Conservation (phyloP, 2,888 invertebrate genomes). For the Tyria jacobaeae region DNA sequence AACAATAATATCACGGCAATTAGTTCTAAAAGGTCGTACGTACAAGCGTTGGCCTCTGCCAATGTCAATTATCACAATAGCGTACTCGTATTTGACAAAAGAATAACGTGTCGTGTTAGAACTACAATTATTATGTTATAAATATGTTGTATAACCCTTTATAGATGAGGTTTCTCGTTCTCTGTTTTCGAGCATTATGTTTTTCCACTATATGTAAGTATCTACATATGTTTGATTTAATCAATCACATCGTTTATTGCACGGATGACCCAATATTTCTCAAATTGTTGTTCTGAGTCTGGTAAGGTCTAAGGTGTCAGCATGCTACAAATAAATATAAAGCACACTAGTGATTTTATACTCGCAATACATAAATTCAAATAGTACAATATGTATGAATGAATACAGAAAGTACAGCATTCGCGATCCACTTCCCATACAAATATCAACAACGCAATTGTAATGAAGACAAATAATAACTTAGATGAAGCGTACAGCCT, state of each 20-base stretch:
- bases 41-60: constrained; percentile 66
- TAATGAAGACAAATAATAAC: constrained; percentile 46
- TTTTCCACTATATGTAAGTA: too few relatives aligned
- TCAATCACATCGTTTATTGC: too few relatives aligned
- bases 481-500: constrained; percentile 61
- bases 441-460: constrained; percentile 24
- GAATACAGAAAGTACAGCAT: not conserved
- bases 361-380: not conserved
- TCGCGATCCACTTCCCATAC: constrained; percentile 13
- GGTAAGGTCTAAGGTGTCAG: too few relatives aligned
- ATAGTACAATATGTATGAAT: not conserved
- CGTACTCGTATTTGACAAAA: constrained; percentile 49
- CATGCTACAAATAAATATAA: too few relatives aligned
- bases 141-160: constrained; percentile 13
- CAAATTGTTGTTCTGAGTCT: too few relatives aligned
- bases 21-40: constrained; percentile 63
- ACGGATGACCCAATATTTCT: too few relatives aligned
- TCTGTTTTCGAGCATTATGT: too few relatives aligned
- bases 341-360: too few relatives aligned
- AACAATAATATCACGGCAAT: constrained; percentile 51
- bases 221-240: too few relatives aligned
- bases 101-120: constrained; percentile 35
- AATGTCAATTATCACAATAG: constrained; percentile 71
- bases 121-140: constrained; percentile 24
- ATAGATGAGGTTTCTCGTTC: too few relatives aligned